Evolutionary conservation across 2,113 vertebrate genomes (phyloP), one percentile per base, ranked within the genome.

Genomic region (Salvator merianae): DNA sequence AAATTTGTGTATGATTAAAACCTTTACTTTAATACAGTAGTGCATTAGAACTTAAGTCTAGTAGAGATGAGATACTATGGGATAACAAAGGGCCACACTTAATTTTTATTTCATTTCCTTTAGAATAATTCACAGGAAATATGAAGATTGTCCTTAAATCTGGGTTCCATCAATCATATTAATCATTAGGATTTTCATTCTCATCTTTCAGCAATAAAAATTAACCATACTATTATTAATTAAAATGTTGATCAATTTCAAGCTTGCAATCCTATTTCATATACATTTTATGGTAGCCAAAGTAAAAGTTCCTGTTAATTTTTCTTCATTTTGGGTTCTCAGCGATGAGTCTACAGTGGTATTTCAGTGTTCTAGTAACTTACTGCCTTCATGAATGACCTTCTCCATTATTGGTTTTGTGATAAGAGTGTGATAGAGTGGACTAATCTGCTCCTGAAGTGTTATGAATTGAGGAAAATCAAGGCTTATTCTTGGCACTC

Each of bases 371-470:
- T 68, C 50, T 70, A 32, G 70, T 26, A 22, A 36, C 47, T 70
- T 71, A 20, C 20, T 75, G 24, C 62, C 4, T 30, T 73, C 3
- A 24, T 32, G 55, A 73, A 63, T 82, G 53, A 43, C 70, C 81
- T 75, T 83, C 30, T 18, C n/a, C 18, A 13, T n/a, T 75, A 72
- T 66, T 83, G 62, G 43, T 3, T 76, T 76, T 74, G 20, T 22
- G 82, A 68, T 68, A 68, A 76, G 82, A 66, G 22, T 14, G 43
- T 68, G 40, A 53, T 76, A 18, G 62, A 53, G 73, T 16, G 9
- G 68, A 26, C n/a, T 36, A 55, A 83, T 76, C 70, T 82, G 28
- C 38, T 73, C 69, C 62, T 53, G 70, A 82, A 73, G 34, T 73
- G 69, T 36, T 59, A 4, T 22, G 69, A 62, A 38, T 38, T 26